Percentiles rank a stretch among this genome's conserved stretches.
Evolutionary conservation across 2,113 vertebrate species (phyloP).

Genomic region (Heteronetta atricapilla): DNA sequence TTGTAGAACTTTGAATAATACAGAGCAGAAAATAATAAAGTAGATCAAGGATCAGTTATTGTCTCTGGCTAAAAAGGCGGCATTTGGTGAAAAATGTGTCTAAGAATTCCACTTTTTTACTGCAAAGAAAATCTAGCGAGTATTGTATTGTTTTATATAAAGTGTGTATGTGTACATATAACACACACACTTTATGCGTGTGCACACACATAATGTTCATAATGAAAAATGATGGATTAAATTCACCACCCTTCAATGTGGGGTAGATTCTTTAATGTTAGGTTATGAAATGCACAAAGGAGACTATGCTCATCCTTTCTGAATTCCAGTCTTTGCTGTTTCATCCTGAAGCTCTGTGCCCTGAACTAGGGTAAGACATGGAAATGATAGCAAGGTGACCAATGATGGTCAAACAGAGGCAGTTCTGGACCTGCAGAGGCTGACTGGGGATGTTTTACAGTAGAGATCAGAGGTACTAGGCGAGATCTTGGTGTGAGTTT

Average conservation of each 20-base stretch:
- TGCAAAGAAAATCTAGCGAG: neutral
- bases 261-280: neutral
- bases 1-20: neutral
- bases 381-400: neutral
- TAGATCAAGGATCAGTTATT: neutral
- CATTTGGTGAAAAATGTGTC: rapidly evolving
- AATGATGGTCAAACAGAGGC: neutral
- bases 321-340: neutral
- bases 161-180: neutral
- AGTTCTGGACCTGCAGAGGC: neutral
- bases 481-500: neutral
- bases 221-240: neutral
- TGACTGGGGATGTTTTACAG: neutral
- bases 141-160: neutral
- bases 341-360: neutral
- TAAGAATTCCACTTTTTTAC: neutral
- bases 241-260: neutral
- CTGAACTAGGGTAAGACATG: neutral
- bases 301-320: neutral
- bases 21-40: neutral
- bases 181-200: neutral
- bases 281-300: neutral
- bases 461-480: neutral
- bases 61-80: too few relatives aligned
- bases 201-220: neutral